phyloP scores from a whole-genome alignment of 2,113 vertebrate species.

The Brachypodius melanocephalos region DNA sequence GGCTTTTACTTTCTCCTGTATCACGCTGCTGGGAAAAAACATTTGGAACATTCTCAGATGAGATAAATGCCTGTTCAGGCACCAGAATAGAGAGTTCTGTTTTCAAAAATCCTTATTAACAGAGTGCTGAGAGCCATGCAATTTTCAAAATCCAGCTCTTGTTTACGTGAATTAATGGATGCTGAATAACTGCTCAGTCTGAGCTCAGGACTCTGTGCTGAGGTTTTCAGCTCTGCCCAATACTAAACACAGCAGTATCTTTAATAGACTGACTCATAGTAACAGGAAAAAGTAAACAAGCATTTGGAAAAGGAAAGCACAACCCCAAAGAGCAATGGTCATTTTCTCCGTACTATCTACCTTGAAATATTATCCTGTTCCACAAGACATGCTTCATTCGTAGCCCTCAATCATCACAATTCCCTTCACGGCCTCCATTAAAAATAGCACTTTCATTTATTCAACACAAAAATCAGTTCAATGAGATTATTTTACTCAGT shows the following conservation, averaged over 20 bases:
- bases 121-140: neutral
- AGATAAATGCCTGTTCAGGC: neutral
- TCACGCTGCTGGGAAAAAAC: neutral
- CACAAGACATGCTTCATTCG: neutral
- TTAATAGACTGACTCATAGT: neutral
- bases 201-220: neutral
- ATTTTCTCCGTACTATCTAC: neutral
- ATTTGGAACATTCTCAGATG: neutral
- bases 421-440: neutral
- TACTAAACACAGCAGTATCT: neutral
- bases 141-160: neutral
- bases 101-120: neutral
- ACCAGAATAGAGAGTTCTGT: neutral
- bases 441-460: neutral
- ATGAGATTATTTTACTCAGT: neutral
- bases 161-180: neutral
- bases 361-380: neutral
- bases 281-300: neutral
- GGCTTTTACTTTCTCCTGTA: neutral
- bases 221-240: neutral
- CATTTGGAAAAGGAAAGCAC: neutral
- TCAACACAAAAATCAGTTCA: neutral
- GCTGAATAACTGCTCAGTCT: neutral
- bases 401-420: neutral
- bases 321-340: neutral